Base-by-base conservation (phyloP, 1,140 invertebrate species). In the Zeugodacus cucurbitae region DNA sequence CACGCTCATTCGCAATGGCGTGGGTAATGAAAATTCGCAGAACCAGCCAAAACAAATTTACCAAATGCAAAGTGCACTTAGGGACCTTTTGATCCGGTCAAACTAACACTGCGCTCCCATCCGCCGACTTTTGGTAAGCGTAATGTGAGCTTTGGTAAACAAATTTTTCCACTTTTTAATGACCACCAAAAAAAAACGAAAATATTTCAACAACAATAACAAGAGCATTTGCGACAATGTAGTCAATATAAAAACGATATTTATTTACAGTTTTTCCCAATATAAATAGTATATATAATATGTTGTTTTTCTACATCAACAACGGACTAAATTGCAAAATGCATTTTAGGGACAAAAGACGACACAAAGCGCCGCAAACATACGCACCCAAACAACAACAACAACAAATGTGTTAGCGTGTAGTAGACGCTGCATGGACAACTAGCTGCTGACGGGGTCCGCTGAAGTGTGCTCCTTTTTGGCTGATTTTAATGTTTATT, bases 401-500 rank as follows among this genome's bases (percentile, higher is more conserved):
- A 37, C 22, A 82, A 34, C 22, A 10, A 11, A 48, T 14, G n/a
- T 54, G 22, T 20, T 48, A 0, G 41, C 44, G 41, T 41, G 41
- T 41, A 48, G n/a, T 82, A 82, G 74, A 82, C 74, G 41, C 26
- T 48, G 44, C 5, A 82, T n/a, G 48, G 74, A 82, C 74, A 17
- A 48, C 20, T n/a, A 11, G 34, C 41, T 82, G 74, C 48, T 48
- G 74, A 82, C 41, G 29, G n/a, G 41, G 74, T 82, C 74, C 74
- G 74, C 44, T 82, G 74, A 82, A 82, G 74, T 82, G 74, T 41
- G 41, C 74, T 48, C 22, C 44, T 82, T 82, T 82, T 82, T 82
- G 74, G 74, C 74, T 82, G 74, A 82, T 44, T 82, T 82, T 82
- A 48, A 82, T 82, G 74, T n/a, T 82, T 82, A 82, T 82, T 82